Evolutionary conservation across 2,888 invertebrate species (phyloP), one percentile per base, ranked within the genome.

Genomic region (Diachrysia chrysitis): DNA sequence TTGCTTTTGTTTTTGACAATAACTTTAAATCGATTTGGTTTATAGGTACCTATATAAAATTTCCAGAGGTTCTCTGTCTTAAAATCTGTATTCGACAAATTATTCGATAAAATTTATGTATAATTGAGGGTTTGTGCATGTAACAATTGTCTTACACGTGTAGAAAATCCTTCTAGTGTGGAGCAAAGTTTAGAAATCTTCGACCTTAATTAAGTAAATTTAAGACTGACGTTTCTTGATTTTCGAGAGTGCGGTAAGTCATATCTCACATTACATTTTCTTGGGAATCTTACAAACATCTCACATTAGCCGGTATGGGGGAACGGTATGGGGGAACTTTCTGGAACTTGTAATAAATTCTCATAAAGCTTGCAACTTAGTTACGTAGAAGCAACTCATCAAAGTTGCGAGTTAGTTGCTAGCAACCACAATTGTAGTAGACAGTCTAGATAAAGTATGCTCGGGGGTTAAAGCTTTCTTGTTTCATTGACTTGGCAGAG

Each of bases 361-460:
- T 65, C 57, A 60, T 76, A 75, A 58, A 60, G 58, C 54, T 59
- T 59, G 62, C 59, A 73, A 68, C 62, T 72, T 25, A 42, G 53
- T 60, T 54, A 73, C 19, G 19, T 57, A 61, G 42, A 51, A 48
- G 32, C 53, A 54, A 64, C 63, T 48, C 66, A 25, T 59, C 54
- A 32, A 63, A 71, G 56, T 67, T 65, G 35, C 62, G 10, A 23
- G 21, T 51, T 42, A 19, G 29, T 59, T 48, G 29, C 19, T 56
- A 19, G 16, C 42, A 23, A 21, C n/a, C 48, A 51, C 19, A 48
- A 51, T 51, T 51, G 21, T 51, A 7, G 19, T 12, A n/a, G n/a
- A n/a, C 19, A 21, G 48, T 4, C 19, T 21, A 48, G 48, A 48
- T 48, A 19, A 19, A 42, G n/a, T 32, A 42, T 19, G 14, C 19